Evolutionary conservation across 2,797 vertebrate species (phyloP), one percentile per base, ranked within the genome.

Genomic region (Bovichtus diacanthus): DNA sequence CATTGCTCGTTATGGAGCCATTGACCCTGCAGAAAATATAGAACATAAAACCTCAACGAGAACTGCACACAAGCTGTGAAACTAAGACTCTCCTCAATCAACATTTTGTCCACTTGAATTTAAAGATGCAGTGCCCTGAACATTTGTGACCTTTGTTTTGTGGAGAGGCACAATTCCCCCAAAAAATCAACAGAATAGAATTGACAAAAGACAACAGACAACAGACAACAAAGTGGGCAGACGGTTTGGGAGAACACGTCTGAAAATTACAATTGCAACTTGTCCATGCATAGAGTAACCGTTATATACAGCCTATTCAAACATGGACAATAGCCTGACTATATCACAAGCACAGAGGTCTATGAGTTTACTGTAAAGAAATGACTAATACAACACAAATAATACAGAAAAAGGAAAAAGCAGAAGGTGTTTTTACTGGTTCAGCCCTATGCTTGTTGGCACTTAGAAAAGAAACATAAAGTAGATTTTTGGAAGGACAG

Each of bases 1-100:
- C 96, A 0, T 91, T 96, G 81, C 91, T 96, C 0, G 97, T 97
- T 70, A 99, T 93, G 18, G 97, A 96, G 66, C 96, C 96, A 2
- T 99, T 99, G 56, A 97, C 90, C 90, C 98, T 99, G 79, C 31
- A 74, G 31, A 77, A 65, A 15, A 51, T 1, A 31, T 5, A 70
- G 4, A 27, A 13, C 58, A 77, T 2, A 23, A 47, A 31, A 34
- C 6, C 11, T 5, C 7, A 18, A 46, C 21, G 21, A 58, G 4
- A 43, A 27, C 15, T 23, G 6, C 19, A 16, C 18, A 44, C 12
- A 44, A 18, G 25, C 47, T 44, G 34, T 59, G 9, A 62, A 68
- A 58, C 43, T 25, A 34, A 51, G 12, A 34, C 13, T 61, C 27
- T 46, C 21, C 38, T 38, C 4, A 25, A 25, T 56, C 13, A 29